These are phyloP conservation scores for Peromyscus maniculatus DNA, from an alignment of 2,113 vertebrate genomes.

Conservation along the genomic window DNA sequence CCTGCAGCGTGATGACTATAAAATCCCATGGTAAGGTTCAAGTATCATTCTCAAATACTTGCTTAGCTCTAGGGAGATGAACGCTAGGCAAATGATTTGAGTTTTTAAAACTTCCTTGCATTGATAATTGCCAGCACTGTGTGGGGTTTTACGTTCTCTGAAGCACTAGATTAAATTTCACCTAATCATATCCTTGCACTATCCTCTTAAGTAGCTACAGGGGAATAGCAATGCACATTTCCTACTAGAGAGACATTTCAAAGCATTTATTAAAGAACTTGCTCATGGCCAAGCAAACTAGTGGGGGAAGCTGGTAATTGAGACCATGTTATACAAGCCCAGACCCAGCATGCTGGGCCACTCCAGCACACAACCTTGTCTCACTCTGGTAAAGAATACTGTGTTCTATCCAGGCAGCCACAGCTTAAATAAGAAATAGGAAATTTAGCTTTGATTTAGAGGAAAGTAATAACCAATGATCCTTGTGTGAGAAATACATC, in stretches of 20 bases:
- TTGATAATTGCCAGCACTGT: constrained; percentile 3
- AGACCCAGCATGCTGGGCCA: neutral
- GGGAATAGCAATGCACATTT: constrained; percentile 1
- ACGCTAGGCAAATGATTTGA: constrained; percentile 50
- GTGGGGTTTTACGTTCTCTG: constrained; percentile 38
- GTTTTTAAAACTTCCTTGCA: constrained; percentile 46
- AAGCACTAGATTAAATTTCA: constrained; percentile 16
- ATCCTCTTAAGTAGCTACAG: neutral
- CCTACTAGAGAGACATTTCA: neutral
- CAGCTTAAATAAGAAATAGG: neutral
- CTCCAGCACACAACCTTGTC: neutral
- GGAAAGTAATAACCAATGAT: neutral
- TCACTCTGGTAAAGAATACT: neutral
- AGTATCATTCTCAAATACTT: constrained; percentile 64
- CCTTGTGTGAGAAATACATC: constrained; percentile 9
- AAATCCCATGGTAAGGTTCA: constrained; percentile 28
- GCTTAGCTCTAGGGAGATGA: constrained; percentile 33
- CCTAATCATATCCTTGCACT: neutral
- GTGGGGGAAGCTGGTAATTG: neutral
- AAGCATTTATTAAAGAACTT: neutral
- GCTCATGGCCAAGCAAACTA: neutral
- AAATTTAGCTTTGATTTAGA: neutral
- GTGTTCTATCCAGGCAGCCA: neutral
- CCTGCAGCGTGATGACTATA: constrained; percentile 60
- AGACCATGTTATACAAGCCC: neutral